These are phyloP conservation scores for Seriola dumerili DNA, from an alignment of 2,113 vertebrate species.

Conservation along the genomic window DNA sequence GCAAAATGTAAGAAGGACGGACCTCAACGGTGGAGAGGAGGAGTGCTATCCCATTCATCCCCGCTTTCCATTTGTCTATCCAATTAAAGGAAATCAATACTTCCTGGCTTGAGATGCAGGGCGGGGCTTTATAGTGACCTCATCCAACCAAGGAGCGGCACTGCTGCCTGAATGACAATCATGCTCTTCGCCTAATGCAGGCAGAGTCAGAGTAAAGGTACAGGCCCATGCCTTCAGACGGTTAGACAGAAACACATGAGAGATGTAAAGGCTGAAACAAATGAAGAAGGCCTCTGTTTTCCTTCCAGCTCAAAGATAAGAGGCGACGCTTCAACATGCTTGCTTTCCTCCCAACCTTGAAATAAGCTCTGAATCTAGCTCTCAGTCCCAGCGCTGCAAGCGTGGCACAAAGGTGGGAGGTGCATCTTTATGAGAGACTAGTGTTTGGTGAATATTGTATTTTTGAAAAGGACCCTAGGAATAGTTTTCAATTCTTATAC, in stretches of 20 bases:
- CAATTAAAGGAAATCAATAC: conserved; percentile 84
- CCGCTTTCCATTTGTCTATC: conserved; percentile 68
- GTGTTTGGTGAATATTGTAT: too few relatives aligned
- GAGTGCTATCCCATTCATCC: conserved; percentile 39
- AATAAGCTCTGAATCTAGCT: neutral
- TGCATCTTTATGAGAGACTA: too few relatives aligned
- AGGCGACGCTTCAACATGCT: neutral
- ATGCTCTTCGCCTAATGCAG: neutral
- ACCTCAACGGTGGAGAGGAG: conserved; percentile 16
- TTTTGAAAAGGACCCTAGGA: too few relatives aligned
- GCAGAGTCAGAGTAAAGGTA: conserved; percentile 39
- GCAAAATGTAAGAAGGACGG: conserved; percentile 19
- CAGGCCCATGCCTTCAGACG: neutral
- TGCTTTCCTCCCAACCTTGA: neutral
- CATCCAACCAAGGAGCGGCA: conserved; percentile 51
- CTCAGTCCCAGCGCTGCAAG: neutral
- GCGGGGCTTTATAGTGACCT: conserved; percentile 70
- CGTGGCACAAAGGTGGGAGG: neutral
- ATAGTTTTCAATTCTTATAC: too few relatives aligned
- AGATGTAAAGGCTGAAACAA: neutral
- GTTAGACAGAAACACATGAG: neutral
- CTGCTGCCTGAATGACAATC: conserved; percentile 72
- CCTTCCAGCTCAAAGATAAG: neutral
- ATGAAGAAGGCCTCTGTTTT: neutral
- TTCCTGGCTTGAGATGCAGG: conserved; percentile 69